phyloP scores from a whole-genome alignment of 2,888 invertebrate species.

The Pyrocoelia pectoralis region DNA sequence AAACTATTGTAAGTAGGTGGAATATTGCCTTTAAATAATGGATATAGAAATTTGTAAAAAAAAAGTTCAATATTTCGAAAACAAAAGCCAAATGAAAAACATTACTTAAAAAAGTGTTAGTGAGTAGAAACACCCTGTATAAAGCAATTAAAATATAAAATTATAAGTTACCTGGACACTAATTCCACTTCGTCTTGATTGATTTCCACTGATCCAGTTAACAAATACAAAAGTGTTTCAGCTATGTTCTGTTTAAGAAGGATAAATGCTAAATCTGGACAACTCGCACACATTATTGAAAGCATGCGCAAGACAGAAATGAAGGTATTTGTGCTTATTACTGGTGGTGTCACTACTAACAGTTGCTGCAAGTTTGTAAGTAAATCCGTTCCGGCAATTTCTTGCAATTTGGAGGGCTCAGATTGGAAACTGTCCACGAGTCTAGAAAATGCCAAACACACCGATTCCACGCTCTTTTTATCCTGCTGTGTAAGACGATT shows the following conservation, averaged over 20 bases:
- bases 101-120: no score
- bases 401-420: constrained; percentile 88
- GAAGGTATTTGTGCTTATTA: constrained; percentile 94
- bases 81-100: no score
- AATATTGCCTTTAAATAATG: no score
- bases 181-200: constrained; percentile 78
- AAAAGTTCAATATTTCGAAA: no score
- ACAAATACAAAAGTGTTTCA: constrained; percentile 91
- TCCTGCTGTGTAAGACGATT: constrained; percentile 85
- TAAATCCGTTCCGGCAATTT: constrained; percentile 91
- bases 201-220: constrained; percentile 82
- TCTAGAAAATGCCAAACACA: constrained; percentile 95
- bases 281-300: constrained; percentile 94
- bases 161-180: constrained; percentile 69
- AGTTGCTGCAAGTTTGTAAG: constrained; percentile 93
- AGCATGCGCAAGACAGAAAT: constrained; percentile 96
- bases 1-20: no score
- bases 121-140: no score
- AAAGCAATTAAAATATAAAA: no score
- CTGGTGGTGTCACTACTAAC: constrained; percentile 93
- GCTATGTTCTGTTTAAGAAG: constrained; percentile 95
- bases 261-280: constrained; percentile 92
- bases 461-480: constrained; percentile 97
- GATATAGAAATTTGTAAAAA: no score
- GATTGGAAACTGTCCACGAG: constrained; percentile 96